Conservation (phyloP, 2,888 invertebrate genomes). For the Eledona agricola region DNA sequence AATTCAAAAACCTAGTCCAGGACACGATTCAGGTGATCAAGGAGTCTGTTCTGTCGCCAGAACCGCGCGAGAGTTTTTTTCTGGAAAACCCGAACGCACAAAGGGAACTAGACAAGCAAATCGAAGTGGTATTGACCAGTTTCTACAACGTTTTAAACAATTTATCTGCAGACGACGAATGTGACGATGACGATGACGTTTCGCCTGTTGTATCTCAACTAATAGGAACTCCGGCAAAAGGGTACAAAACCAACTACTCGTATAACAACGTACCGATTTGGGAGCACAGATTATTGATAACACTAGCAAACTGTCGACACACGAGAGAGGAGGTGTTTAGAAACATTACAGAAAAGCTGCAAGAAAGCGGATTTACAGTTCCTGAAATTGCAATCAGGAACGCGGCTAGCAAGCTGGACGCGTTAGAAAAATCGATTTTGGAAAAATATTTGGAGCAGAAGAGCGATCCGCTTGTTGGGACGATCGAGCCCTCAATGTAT, state of each 20-base stretch:
- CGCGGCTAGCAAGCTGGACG: slow-evolving; percentile 70
- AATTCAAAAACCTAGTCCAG: slow-evolving; percentile 76
- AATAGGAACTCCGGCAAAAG: slow-evolving; percentile 68
- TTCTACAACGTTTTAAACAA: slow-evolving; percentile 76
- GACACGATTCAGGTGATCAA: slow-evolving; percentile 76
- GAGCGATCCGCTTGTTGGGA: slow-evolving; percentile 93
- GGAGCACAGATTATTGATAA: slow-evolving; percentile 85
- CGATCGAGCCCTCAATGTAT: slow-evolving; percentile 96
- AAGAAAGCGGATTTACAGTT: slow-evolving; percentile 74
- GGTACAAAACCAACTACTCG: slow-evolving; percentile 51
- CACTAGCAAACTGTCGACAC: slow-evolving; percentile 88
- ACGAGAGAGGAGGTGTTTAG: slow-evolving; percentile 79
- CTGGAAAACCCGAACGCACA: slow-evolving; percentile 66
- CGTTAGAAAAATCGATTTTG: slow-evolving; percentile 71
- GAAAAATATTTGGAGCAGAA: slow-evolving; percentile 90
- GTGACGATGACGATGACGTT: slow-evolving; percentile 67
- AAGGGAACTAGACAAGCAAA: slow-evolving; percentile 63
- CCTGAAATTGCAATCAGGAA: slow-evolving; percentile 76
- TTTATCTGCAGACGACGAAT: slow-evolving; percentile 76
- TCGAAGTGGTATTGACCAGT: slow-evolving; percentile 71
- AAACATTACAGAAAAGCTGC: slow-evolving; percentile 74
- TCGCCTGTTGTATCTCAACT: slow-evolving; percentile 70
- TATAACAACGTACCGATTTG: slow-evolving; percentile 66
- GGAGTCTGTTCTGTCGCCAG: slow-evolving; percentile 76
- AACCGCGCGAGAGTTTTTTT: slow-evolving; percentile 71